Evolutionary conservation across 1,140 invertebrate species (phyloP).

Genomic region (Notospermus geniculatus): DNA sequence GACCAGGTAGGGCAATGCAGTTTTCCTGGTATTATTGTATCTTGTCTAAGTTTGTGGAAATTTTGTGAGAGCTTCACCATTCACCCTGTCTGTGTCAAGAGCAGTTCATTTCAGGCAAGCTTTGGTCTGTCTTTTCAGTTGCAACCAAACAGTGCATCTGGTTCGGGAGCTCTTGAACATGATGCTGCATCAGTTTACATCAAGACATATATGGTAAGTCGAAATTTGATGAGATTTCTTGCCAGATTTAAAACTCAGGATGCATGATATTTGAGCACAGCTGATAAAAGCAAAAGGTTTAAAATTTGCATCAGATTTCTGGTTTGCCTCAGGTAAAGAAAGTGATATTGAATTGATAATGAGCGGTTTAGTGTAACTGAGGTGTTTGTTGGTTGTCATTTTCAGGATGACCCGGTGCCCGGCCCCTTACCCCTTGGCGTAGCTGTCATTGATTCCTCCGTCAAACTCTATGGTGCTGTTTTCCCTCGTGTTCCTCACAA

Average conservation of each 20-base stretch:
- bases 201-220: constrained; percentile 62
- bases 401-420: constrained; percentile 59
- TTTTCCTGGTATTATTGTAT: no score
- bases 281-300: no score
- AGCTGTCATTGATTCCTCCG: constrained; percentile 92
- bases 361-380: no score
- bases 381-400: no score
- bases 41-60: no score
- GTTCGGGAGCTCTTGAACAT: constrained; percentile 93
- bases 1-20: constrained; percentile 86
- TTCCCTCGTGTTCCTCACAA: constrained; percentile 93
- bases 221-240: neutral
- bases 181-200: constrained; percentile 89
- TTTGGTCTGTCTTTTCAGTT: constrained; percentile 62
- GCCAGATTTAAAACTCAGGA: no score
- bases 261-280: no score
- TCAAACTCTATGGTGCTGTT: constrained; percentile 87
- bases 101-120: no score
- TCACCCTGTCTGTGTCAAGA: no score
- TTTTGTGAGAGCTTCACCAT: no score
- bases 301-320: neutral
- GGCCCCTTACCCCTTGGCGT: constrained; percentile 93
- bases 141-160: constrained; percentile 86
- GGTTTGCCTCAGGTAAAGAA: no score
- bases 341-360: no score